Base-by-base conservation (phyloP, 1,140 invertebrate genomes). In the Mycetomoellerius zeteki region DNA sequence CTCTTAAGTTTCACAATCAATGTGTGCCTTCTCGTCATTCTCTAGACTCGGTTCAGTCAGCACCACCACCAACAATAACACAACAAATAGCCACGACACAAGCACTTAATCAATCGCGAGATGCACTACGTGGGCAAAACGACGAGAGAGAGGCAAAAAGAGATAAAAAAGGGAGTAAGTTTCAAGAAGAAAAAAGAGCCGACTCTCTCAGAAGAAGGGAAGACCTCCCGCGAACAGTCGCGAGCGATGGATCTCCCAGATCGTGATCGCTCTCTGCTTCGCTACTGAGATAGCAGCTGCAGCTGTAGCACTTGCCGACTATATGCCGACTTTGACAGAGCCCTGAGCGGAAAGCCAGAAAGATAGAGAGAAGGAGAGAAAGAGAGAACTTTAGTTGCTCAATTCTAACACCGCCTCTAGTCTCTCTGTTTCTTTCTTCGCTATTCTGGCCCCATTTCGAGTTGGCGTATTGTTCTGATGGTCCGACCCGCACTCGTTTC, bases 1-100 rank as follows among this genome's bases (percentile, higher is more conserved):
- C 98, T 96, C 92, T 96, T 96, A 92, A 99, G 96, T 73, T 96
- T 97, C 89, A 98, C 96, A 88, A 97, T 96, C 92, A 98, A 96
- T 91, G 97, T 97, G 92, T 97, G 97, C 92, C 96, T 95, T 94
- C 96, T 97, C 93, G 95, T 95, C 95, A 95, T 95, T 88, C 91
- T 95, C 90, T 90, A 90, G 19, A 84, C 67, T 54, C 85, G 73
- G 21, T 82, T 69, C 64, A 50, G 19, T 75, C 71, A 65, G 4
- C 47, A 64, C 47, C 24, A 81, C 43, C 81, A 86, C 84, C 37
- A 60, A 47, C 37, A 56, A 77, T 50, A 77, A 47, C 47, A 56
- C 60, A 80, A 78, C 19, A 67, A 78, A 75, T 6, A 73, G 78
- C 50, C 33, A 78, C 27, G 19, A 60, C 52, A 72, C 50, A 58